phyloP scores from a whole-genome alignment of 1,140 invertebrate species.

The Uloborus diversus region DNA sequence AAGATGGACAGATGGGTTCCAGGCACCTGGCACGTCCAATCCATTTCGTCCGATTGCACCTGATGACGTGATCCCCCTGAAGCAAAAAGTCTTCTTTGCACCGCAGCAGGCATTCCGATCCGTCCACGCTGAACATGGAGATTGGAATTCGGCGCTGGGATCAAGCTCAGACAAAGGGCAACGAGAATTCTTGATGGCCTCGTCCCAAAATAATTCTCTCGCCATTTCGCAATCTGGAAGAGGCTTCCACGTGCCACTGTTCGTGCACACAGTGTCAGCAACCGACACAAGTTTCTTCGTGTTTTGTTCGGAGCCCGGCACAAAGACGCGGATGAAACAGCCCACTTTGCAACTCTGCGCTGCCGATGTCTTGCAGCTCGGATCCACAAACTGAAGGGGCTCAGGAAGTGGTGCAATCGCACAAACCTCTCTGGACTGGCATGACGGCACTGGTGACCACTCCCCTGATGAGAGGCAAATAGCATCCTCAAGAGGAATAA shows the following conservation, averaged over 20 bases:
- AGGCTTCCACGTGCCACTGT: background rate
- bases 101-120: background rate
- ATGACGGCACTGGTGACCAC: background rate
- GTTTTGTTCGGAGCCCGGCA: background rate
- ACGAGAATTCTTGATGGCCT: background rate
- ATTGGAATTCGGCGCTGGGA: background rate
- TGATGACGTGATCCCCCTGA: background rate
- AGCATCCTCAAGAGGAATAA: background rate
- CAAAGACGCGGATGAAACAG: background rate
- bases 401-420: background rate
- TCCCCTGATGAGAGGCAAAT: background rate
- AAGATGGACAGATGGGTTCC: too few relatives aligned
- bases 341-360: background rate
- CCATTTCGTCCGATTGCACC: slow-evolving; percentile 1
- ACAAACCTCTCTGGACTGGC: background rate
- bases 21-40: too few relatives aligned
- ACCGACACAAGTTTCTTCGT: background rate
- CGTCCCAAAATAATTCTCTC: background rate
- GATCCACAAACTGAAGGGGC: background rate
- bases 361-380: background rate
- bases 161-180: background rate
- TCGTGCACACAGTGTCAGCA: background rate
- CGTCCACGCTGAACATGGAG: background rate
- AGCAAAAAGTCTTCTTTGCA: background rate
- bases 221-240: background rate